phyloP scores from a whole-genome alignment of 1,140 invertebrate genomes.

The Nasonia longicornis region DNA sequence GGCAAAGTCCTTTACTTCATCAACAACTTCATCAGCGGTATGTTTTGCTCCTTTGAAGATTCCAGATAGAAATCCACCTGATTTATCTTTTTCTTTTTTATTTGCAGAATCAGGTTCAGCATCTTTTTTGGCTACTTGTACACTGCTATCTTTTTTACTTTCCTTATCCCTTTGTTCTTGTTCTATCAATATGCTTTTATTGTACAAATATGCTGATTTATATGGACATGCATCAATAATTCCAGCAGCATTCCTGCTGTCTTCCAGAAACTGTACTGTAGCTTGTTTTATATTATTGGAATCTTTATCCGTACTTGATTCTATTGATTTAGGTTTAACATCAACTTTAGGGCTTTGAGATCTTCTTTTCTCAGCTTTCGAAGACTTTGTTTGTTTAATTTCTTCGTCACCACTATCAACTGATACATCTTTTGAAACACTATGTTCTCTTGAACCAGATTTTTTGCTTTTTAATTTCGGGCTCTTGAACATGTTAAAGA shows the following conservation, averaged over 20 bases:
- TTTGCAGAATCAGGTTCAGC: constrained; percentile 20
- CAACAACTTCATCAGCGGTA: constrained; percentile 12
- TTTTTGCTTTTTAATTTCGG: constrained; percentile 58
- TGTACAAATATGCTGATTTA: constrained; percentile 50
- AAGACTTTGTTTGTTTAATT: constrained; percentile 41
- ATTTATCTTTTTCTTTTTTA: constrained; percentile 51
- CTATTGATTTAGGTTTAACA: constrained; percentile 42
- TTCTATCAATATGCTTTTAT: constrained; percentile 29
- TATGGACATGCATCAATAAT: constrained; percentile 55
- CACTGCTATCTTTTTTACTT: not conserved
- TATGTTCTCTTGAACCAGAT: constrained; percentile 57
- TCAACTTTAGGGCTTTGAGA: constrained; percentile 44
- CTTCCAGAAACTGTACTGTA: constrained; percentile 59
- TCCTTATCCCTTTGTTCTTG: constrained; percentile 8
- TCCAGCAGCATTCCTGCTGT: constrained; percentile 52
- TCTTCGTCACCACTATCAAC: constrained; percentile 53
- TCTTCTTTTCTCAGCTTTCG: constrained; percentile 29
- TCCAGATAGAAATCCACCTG: constrained; percentile 49
- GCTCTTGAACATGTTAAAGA: constrained; percentile 62
- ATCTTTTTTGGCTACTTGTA: constrained; percentile 36
- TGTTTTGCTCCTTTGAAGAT: constrained; percentile 45
- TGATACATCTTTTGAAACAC: constrained; percentile 52
- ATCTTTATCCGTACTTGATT: constrained; percentile 35
- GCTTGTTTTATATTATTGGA: constrained; percentile 49
- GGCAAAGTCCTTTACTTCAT: constrained; percentile 9